phyloP scores from a whole-genome alignment of 2,113 vertebrate species.

The Myrmecophaga tridactyla region DNA sequence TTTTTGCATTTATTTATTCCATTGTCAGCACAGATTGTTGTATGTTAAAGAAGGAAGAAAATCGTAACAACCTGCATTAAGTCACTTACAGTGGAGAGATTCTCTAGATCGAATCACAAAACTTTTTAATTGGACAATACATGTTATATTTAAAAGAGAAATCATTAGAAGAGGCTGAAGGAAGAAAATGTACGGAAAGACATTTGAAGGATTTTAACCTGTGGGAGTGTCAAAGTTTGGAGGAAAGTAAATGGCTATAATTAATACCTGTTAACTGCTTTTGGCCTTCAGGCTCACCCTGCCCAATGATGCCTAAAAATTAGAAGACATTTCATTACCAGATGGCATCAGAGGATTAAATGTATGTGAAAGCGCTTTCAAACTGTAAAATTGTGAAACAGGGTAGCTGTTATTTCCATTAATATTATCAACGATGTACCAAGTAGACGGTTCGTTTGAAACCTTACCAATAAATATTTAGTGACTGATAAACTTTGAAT shows the following conservation, averaged over 20 bases:
- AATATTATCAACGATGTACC: not conserved
- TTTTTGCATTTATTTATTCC: slow-evolving; percentile 39
- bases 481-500: slow-evolving; percentile 11
- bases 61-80: not conserved
- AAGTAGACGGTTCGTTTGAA: slow-evolving; percentile 4
- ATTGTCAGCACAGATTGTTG: slow-evolving; percentile 33
- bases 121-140: not conserved
- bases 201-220: slow-evolving; percentile 61
- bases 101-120: not conserved
- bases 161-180: not conserved
- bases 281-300: slow-evolving; percentile 70
- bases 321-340: slow-evolving; percentile 74
- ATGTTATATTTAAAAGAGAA: slow-evolving; percentile 42
- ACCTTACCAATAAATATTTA: slow-evolving; percentile 21
- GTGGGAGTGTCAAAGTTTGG: slow-evolving; percentile 69
- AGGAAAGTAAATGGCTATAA: slow-evolving; percentile 71
- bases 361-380: slow-evolving; percentile 53
- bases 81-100: not conserved
- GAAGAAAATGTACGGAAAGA: not conserved
- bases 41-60: not conserved
- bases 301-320: slow-evolving; percentile 71
- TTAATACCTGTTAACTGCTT: slow-evolving; percentile 73
- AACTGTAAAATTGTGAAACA: slow-evolving; percentile 53
- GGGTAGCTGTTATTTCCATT: slow-evolving; percentile 30
- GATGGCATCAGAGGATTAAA: slow-evolving; percentile 65